Evolutionary conservation across 2,113 vertebrate genomes (phyloP), one percentile per base, ranked within the genome.

Genomic region (Myiopsitta monachus): DNA sequence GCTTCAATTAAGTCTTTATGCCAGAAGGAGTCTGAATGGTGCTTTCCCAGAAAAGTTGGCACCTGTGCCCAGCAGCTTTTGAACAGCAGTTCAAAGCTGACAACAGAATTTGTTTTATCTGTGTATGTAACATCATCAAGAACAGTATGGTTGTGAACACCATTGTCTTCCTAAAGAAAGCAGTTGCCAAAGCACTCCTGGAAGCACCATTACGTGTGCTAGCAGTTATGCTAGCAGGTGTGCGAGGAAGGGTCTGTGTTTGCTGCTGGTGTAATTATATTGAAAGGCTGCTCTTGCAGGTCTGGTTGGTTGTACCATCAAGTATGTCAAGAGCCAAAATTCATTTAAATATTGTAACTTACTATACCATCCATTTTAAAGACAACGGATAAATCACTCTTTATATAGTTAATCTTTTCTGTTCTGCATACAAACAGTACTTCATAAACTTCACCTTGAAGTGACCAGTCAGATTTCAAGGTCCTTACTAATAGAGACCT

Each of bases 371-470:
- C 11, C 10, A 4, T 33, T 49, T 90, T 26, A 57, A 43, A 7
- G 47, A 11, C 31, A 84, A 51, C 2, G 46, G 24, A 44, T 54
- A 64, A 64, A 41, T 64, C 15, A 3, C 11, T 90, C 41, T 30
- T 38, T 30, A 31, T 52, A 31, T 0, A 74, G 72, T 19, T 83
- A 78, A 72, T n/a, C 11, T 21, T 54, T 85, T 86, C 72, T 74
- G 41, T 26, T 85, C 22, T 64, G 64, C 30, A 69, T 24, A 33
- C 21, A 54, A 79, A 66, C 13, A 49, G 38, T 18, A 61, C 21
- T 88, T 36, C 18, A 70, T 61, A 82, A 87, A 87, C 75, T 72
- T 92, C 90, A 90, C 55, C 63, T 93, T 89, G 88, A 94, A 87
- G 84, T 43, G 55, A 57, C 64, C 15, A 69, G 61, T 44, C 26